These are phyloP conservation scores for Tiliacea aurago DNA, from an alignment of 2,888 invertebrate species.

Conservation along the genomic window DNA sequence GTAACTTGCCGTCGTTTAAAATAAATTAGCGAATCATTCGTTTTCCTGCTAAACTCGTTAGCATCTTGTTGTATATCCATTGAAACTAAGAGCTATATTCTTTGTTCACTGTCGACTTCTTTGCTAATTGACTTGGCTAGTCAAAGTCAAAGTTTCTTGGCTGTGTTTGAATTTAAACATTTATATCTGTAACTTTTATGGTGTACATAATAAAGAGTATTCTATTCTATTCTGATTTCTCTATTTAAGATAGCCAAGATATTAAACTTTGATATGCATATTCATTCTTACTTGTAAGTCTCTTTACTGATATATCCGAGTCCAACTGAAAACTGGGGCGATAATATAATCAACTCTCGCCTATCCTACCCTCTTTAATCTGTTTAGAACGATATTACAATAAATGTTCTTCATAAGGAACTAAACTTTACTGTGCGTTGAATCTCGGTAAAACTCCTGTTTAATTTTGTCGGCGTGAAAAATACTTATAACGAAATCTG, in stretches of 20 bases:
- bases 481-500: neutral
- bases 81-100: constrained; percentile 1
- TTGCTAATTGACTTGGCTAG: neutral
- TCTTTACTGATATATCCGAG: too few species aligned
- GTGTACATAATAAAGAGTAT: too few species aligned
- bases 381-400: neutral
- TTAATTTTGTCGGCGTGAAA: too few species aligned
- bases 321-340: too few species aligned
- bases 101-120: neutral
- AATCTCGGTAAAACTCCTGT: too few species aligned
- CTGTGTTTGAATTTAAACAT: too few species aligned
- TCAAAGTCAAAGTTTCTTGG: neutral
- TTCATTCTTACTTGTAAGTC: too few species aligned
- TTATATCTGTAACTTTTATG: too few species aligned
- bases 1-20: neutral
- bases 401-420: neutral
- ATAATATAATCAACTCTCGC: too few species aligned
- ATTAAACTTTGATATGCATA: too few species aligned
- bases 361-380: neutral
- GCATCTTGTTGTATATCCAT: constrained; percentile 1
- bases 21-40: constrained; percentile 12
- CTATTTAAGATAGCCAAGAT: too few species aligned
- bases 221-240: too few species aligned
- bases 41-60: constrained; percentile 27
- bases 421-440: neutral